Evolutionary conservation across 1,140 invertebrate genomes (phyloP).

Genomic region (Leptinotarsa defecta): DNA sequence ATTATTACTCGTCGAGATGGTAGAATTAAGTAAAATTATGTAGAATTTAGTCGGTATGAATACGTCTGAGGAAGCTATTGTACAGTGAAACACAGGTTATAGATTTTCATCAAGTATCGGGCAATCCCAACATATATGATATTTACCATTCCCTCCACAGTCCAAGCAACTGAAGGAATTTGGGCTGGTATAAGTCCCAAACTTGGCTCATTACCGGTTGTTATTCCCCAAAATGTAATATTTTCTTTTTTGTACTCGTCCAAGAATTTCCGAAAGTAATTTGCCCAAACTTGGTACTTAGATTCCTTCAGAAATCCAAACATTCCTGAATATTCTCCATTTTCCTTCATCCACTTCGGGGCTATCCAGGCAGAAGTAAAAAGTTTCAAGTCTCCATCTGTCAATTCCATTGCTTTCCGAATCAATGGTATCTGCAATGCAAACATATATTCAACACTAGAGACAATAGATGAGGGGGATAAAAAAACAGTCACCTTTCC

Average conservation of each 20-base stretch:
- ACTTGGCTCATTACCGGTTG: constrained; percentile 53
- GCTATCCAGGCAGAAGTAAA: constrained; percentile 79
- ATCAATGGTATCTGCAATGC: background rate
- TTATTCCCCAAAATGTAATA: constrained; percentile 53
- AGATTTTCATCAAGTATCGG: too few species aligned
- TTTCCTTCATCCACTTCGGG: constrained; percentile 93
- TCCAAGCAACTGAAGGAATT: constrained; percentile 59
- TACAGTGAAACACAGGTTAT: too few species aligned
- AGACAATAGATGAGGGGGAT: too few species aligned
- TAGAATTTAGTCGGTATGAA: too few species aligned
- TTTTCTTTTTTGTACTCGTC: constrained; percentile 50
- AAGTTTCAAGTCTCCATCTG: constrained; percentile 51
- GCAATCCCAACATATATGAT: too few species aligned
- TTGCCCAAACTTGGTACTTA: constrained; percentile 66
- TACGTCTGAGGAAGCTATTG: too few species aligned
- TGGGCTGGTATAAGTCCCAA: constrained; percentile 48
- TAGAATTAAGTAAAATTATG: too few species aligned
- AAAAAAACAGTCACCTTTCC: too few species aligned
- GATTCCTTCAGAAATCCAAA: constrained; percentile 63
- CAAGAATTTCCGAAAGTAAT: constrained; percentile 54
- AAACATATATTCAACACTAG: background rate
- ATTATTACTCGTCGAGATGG: too few species aligned
- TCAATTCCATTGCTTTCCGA: background rate
- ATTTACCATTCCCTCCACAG: constrained; percentile 34
- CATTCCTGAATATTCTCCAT: constrained; percentile 63